Evolutionary conservation across 2,113 vertebrate genomes (phyloP).

Genomic region (Brachionichthys hirsutus): DNA sequence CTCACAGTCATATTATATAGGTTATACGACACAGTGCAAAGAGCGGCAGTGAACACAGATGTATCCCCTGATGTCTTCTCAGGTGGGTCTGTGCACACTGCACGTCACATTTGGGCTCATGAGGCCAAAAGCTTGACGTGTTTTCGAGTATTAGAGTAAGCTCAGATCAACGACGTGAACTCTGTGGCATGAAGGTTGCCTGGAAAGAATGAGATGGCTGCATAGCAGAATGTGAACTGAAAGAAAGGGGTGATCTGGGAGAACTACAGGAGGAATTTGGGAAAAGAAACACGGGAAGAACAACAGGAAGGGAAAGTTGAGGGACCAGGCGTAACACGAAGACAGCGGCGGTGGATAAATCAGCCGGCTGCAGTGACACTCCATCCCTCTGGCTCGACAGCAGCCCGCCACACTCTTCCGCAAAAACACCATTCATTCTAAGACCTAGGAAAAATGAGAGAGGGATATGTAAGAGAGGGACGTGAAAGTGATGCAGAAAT

Average conservation of each 20-base stretch:
- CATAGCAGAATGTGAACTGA: slow-evolving; percentile 47
- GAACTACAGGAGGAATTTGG: slow-evolving; percentile 67
- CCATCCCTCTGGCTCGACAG: slow-evolving; percentile 54
- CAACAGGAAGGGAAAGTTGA: slow-evolving; percentile 80
- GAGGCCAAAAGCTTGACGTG: slow-evolving; percentile 22
- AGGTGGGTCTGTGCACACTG: slow-evolving; percentile 31
- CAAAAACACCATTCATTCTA: slow-evolving; percentile 77
- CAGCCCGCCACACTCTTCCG: slow-evolving; percentile 67
- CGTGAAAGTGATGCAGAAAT: slow-evolving; percentile 20
- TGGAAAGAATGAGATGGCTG: slow-evolving; percentile 34
- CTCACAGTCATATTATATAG: slow-evolving; percentile 39
- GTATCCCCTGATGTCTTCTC: slow-evolving; percentile 46
- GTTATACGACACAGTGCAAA: slow-evolving; percentile 24
- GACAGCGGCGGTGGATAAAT: slow-evolving; percentile 79
- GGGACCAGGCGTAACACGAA: slow-evolving; percentile 76
- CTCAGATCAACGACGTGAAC: slow-evolving; percentile 48
- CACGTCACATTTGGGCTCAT: slow-evolving; percentile 23
- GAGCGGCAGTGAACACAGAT: slow-evolving; percentile 14
- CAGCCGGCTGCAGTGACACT: slow-evolving; percentile 69
- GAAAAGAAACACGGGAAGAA: slow-evolving; percentile 79
- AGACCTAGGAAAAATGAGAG: slow-evolving; percentile 40
- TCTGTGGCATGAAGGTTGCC: slow-evolving; percentile 39
- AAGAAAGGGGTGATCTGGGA: slow-evolving; percentile 27
- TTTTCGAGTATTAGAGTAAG: slow-evolving; percentile 21
- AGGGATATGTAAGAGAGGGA: slow-evolving; percentile 24